These are phyloP conservation scores for Nyctibius grandis DNA, from an alignment of 2,797 vertebrate genomes.

Conservation along the genomic window DNA sequence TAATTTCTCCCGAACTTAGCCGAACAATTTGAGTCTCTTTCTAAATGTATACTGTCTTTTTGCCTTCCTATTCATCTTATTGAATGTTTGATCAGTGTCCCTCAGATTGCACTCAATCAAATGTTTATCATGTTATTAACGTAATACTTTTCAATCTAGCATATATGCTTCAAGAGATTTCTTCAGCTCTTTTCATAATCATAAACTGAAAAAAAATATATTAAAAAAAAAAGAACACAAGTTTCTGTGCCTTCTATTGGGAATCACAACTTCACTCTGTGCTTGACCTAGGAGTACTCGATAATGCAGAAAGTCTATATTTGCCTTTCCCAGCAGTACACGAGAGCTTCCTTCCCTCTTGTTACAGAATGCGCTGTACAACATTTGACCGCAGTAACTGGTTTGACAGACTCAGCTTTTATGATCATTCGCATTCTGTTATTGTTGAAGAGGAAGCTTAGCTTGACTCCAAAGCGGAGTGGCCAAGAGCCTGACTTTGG, in stretches of 20 bases:
- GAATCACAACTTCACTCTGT: background rate
- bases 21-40: background rate
- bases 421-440: background rate
- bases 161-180: background rate
- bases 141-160: background rate
- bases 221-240: background rate
- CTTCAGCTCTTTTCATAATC: background rate
- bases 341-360: background rate
- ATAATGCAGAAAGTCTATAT: background rate
- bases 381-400: background rate
- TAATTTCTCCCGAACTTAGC: background rate
- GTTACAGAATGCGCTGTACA: background rate
- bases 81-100: background rate
- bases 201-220: background rate
- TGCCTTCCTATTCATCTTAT: background rate
- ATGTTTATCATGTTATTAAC: background rate
- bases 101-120: background rate
- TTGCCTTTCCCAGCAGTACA: background rate
- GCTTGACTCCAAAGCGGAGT: background rate
- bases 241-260: background rate
- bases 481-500: background rate
- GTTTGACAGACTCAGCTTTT: background rate
- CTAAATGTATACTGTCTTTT: background rate
- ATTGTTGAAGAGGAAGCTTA: background rate
- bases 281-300: background rate